Base-by-base conservation (phyloP, 1,140 invertebrate genomes). In the Chironomus striatipennis region DNA sequence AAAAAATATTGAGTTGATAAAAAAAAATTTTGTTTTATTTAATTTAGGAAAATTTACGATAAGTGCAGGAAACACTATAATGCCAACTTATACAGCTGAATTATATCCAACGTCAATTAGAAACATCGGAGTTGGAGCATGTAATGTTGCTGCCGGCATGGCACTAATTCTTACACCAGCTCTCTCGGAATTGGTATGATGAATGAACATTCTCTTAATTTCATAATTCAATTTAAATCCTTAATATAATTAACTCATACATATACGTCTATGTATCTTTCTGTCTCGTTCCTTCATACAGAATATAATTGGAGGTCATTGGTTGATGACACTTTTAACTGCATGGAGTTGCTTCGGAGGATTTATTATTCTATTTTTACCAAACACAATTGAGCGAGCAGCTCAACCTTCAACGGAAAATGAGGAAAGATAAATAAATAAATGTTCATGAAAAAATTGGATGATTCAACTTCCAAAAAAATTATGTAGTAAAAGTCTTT, bases 71-170 rank as follows among this genome's bases (percentile, higher is more conserved):
- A 91, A 91, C 77, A 90, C 89, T 76, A 87, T 91, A 75, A 84
- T 91, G 82, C 90, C 90, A 0, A 89, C 91, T 9, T 91, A 88
- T 77, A 91, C 90, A 2, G 90, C 90, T 1, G 90, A 91, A 80
- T 80, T 91, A 5, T 91, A 90, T 82, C 90, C 90, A 1, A 91
- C 90, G 2, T 84, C 89, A 65, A 88, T 91, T 76, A 85, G 90
- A 74, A 91, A 91, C 79, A 83, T 91, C 64, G 90, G 90, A 9
- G 89, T 91, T 8, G 90, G 90, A 2, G 88, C 88, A 2, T 90
- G 88, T 78, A 90, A 91, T 79, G 84, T 90, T 57, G 84, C 89
- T 15, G 89, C 90, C 1, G 90, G 90, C 17, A 79, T 90, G 18
- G 89, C 88, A 18, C 81, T 91, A 1, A 90, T 91, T 77, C 83